Conservation (phyloP, 2,888 invertebrate genomes). For the Micropterix aruncella region DNA sequence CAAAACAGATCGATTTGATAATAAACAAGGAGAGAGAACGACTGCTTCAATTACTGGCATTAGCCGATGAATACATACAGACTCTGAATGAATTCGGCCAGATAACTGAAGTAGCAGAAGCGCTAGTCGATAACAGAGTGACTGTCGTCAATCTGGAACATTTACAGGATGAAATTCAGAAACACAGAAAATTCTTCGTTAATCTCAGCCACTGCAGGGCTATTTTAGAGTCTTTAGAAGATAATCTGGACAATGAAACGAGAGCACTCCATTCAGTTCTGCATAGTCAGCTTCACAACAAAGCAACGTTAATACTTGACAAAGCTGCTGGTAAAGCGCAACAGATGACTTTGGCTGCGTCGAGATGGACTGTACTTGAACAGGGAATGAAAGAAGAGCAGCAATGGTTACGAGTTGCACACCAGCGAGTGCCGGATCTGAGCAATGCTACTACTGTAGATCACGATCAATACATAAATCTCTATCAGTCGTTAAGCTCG, state of each 20-base stretch:
- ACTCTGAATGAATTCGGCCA: conserved; percentile 76
- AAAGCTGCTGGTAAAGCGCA: conserved; percentile 70
- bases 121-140: conserved; percentile 62
- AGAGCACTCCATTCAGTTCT: conserved; percentile 54
- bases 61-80: conserved; percentile 80
- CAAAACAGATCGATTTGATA: conserved; percentile 53
- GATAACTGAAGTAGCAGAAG: conserved; percentile 73
- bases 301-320: conserved; percentile 63
- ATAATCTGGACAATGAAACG: conserved; percentile 70
- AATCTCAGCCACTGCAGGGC: conserved; percentile 78
- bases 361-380: conserved; percentile 68
- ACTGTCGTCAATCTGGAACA: conserved; percentile 62
- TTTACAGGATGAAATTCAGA: conserved; percentile 80
- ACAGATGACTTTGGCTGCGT: conserved; percentile 72
- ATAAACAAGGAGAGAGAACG: conserved; percentile 62
- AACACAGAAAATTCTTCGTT: conserved; percentile 78
- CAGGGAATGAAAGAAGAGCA: conserved; percentile 72
- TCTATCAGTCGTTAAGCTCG: conserved; percentile 65
- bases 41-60: conserved; percentile 54
- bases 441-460: conserved; percentile 69
- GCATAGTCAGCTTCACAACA: conserved; percentile 63
- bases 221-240: conserved; percentile 73
- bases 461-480: conserved; percentile 70
- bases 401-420: conserved; percentile 72
- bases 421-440: conserved; percentile 70